Percentiles rank a stretch among this genome's conserved stretches.
Conservation (phyloP, 2,797 vertebrate species). For the Xenentodon cancila region DNA sequence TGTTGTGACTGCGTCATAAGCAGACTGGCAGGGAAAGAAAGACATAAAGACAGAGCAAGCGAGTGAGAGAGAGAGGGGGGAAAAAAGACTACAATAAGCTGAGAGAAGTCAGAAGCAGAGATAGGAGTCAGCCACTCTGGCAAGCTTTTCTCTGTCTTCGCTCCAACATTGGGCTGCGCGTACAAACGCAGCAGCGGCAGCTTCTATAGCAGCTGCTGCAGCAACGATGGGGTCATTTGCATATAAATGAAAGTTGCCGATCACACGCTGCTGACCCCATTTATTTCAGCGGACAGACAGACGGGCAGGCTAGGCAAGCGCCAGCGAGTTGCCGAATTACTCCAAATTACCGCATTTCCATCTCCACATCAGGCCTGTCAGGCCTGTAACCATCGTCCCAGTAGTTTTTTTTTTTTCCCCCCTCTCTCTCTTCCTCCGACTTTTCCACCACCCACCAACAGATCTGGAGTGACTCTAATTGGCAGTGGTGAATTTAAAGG, state of each 20-base stretch:
- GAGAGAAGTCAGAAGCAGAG: constrained; percentile 33
- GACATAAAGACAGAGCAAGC: constrained; percentile 19
- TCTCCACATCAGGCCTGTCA: constrained; percentile 85
- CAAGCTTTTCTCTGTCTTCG: constrained; percentile 43
- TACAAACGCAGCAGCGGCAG: constrained; percentile 64
- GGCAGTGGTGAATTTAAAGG: constrained; percentile 84
- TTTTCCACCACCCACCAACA: constrained; percentile 56
- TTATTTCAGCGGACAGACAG: constrained; percentile 86
- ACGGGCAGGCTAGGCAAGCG: constrained; percentile 83
- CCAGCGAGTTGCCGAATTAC: constrained; percentile 86
- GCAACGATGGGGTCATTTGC: constrained; percentile 85
- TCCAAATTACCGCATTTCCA: constrained; percentile 89
- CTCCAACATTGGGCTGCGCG: constrained; percentile 60
- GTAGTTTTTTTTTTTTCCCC: constrained; percentile 51
- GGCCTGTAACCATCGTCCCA: constrained; percentile 76
- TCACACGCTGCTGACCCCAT: constrained; percentile 87
- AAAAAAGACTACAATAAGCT: constrained; percentile 6
- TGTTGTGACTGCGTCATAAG: constrained; percentile 2
- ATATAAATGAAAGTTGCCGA: constrained; percentile 92
- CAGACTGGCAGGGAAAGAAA: constrained; percentile 7
- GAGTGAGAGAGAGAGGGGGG: background rate
- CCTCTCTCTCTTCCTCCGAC: constrained; percentile 19
- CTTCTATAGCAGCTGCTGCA: constrained; percentile 76
- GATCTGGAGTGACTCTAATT: constrained; percentile 82
- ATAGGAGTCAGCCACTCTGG: constrained; percentile 33